Conservation (phyloP, 2,888 invertebrate species). For the Brenthis ino region DNA sequence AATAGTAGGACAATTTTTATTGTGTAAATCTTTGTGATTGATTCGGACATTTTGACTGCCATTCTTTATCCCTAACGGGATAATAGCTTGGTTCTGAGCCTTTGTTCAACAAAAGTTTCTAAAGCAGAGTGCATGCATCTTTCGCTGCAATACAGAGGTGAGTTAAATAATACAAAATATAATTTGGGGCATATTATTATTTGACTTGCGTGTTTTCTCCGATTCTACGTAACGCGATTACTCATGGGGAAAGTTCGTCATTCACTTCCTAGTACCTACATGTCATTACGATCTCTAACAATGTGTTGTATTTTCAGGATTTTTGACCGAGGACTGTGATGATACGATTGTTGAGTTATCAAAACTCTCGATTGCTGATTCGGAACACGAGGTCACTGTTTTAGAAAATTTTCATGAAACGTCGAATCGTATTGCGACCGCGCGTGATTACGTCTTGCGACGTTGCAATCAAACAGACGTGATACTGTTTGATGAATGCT, state of each 20-base stretch:
- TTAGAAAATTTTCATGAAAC: constrained; percentile 72
- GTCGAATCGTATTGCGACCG: constrained; percentile 62
- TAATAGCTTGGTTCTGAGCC: constrained; percentile 77
- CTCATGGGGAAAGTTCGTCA: constrained; percentile 74
- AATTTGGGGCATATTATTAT: constrained; percentile 32
- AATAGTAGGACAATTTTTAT: constrained; percentile 54
- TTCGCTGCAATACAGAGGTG: constrained; percentile 81
- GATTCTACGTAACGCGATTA: constrained; percentile 62
- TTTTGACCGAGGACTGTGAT: constrained; percentile 81
- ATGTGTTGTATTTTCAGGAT: constrained; percentile 59
- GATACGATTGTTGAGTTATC: constrained; percentile 80
- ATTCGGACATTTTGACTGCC: constrained; percentile 66
- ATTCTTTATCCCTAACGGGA: constrained; percentile 79
- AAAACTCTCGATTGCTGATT: constrained; percentile 77
- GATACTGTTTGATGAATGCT: constrained; percentile 85
- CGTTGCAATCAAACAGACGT: constrained; percentile 86
- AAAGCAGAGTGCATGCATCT: constrained; percentile 83
- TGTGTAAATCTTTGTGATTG: constrained; percentile 58
- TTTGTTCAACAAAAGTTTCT: constrained; percentile 78
- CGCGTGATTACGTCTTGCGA: constrained; percentile 81
- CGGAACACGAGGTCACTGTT: constrained; percentile 70
- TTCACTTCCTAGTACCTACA: constrained; percentile 68
- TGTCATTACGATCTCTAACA: constrained; percentile 50
- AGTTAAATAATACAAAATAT: constrained; percentile 44
- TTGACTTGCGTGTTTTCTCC: constrained; percentile 46